A percentile compares a stretch with the other conserved stretches of the same genome.
These are phyloP conservation scores for Aphis gossypii DNA, from an alignment of 1,140 invertebrate species.

Conservation along the genomic window DNA sequence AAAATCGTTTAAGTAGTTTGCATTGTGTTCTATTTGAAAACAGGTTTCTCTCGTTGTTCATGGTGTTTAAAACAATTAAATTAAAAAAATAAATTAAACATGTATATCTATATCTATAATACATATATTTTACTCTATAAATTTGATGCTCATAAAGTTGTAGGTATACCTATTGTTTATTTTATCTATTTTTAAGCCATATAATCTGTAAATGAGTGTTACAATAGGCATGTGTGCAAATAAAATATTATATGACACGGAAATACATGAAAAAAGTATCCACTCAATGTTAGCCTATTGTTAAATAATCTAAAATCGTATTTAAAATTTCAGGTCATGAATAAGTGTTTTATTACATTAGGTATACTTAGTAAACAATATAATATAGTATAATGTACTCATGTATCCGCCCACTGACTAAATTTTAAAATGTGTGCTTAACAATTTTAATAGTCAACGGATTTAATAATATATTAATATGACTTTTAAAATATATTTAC, in stretches of 20 bases:
- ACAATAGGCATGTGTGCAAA: too few species aligned
- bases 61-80: not conserved
- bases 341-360: not conserved
- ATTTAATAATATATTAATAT: not conserved
- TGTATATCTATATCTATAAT: not conserved
- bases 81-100: not conserved
- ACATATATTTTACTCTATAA: too few species aligned
- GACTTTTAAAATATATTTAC: not conserved
- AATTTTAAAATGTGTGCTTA: not conserved
- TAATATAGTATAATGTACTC: too few species aligned
- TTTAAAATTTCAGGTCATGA: not conserved
- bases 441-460: not conserved
- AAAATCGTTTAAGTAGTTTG: not conserved
- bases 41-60: not conserved
- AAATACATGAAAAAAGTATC: too few species aligned
- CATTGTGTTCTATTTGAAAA: not conserved
- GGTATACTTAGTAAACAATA: too few species aligned
- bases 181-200: too few species aligned
- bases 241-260: too few species aligned
- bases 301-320: not conserved
- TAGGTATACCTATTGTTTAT: too few species aligned
- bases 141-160: too few species aligned
- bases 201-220: too few species aligned
- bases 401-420: not conserved
- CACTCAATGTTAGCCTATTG: too few species aligned